Base-by-base conservation (phyloP, 2,113 vertebrate genomes). In the Dunckerocampus dactyliophorus region DNA sequence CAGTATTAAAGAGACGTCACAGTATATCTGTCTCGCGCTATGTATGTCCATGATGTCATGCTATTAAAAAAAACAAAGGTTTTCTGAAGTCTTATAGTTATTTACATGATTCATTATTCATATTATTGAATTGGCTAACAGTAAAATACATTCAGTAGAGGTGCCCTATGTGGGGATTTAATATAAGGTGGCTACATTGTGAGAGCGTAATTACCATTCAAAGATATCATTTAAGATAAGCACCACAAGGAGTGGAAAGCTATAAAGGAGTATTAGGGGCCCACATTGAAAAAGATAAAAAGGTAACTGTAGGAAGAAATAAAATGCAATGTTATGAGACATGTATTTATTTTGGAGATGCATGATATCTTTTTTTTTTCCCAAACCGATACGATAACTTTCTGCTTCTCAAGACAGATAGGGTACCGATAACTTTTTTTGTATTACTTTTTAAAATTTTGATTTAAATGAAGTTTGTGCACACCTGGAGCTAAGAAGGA, bases 211-310 rank as follows among this genome's bases (percentile, higher is more conserved):
- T 57, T 13, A 61, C 28, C 20, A 59, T 22, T 51, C 19, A 12
- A 2, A 50, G 13, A 61, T 15, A 48, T 57, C 7, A 11, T 51
- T 24, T 54, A 39, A 2, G 49, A 52, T 62, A 69, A 69, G 65
- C 80, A 77, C 63, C 63, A 47, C 50, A 48, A 70, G 28, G 62
- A 60, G 17, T 65, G 17, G 28, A n/a, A 47, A 17, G 9, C 46
- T 61, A 37, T 31, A 54, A 22, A 34, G 31, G 17, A 54, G 16
- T 22, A 15, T 57, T 39, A 46, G 55, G 34, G 31, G 43, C n/a
- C 50, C 63, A 59, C 56, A 13, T 67, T 62, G 15, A 28, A 45
- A 45, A 24, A 22, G 11, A 6, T 24, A 24, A 24, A 46, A 16
- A 45, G 24, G 22, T 46, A n/a, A 20, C 19, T 6, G 17, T 6